Evolutionary conservation across 1,140 invertebrate genomes (phyloP).

Genomic region (Coelopa frigida): DNA sequence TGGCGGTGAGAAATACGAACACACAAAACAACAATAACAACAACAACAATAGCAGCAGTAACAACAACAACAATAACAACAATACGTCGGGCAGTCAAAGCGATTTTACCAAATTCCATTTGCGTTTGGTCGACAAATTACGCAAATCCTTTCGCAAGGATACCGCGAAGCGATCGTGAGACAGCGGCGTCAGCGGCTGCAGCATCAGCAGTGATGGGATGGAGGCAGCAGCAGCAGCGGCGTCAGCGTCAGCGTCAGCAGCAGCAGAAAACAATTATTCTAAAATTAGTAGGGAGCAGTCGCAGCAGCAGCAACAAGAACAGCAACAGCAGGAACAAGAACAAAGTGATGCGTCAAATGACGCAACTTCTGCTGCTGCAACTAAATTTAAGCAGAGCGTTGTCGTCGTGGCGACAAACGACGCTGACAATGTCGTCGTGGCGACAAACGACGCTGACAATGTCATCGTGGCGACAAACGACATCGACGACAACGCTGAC

Average conservation of each 20-base stretch:
- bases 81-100: constrained; percentile 51
- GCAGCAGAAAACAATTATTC: too few species aligned
- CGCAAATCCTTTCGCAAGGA: constrained; percentile 67
- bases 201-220: background rate
- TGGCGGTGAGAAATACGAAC: too few species aligned
- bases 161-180: constrained; percentile 47
- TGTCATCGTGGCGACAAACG: background rate
- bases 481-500: constrained; percentile 1
- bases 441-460: background rate
- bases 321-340: background rate
- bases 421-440: background rate
- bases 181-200: constrained; percentile 15
- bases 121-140: constrained; percentile 73
- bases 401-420: background rate
- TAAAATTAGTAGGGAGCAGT: constrained; percentile 1
- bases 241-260: background rate
- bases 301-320: constrained; percentile 1
- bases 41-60: constrained; percentile 47
- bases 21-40: too few species aligned
- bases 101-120: constrained; percentile 77
- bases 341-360: background rate
- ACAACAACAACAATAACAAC: constrained; percentile 52
- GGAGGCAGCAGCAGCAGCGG: constrained; percentile 4
- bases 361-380: background rate
- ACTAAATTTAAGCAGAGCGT: background rate